Conservation (phyloP, 2,888 invertebrate species). For the Bombylius major region DNA sequence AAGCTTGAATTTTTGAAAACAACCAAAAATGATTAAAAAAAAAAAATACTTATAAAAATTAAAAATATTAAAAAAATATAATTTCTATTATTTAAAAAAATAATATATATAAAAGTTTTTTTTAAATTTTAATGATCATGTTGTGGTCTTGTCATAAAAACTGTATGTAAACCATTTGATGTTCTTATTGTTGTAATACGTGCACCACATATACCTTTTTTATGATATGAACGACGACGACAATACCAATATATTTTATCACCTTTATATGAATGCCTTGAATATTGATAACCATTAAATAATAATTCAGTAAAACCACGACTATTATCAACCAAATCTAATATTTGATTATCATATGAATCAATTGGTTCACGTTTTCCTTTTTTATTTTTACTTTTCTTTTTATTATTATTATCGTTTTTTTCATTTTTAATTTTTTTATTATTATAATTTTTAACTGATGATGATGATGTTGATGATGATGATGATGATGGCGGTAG, state of each 20-base stretch:
- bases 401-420: neutral
- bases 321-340: slow-evolving; percentile 11
- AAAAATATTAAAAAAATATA: too few relatives aligned
- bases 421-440: too few relatives aligned
- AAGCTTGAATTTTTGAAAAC: too few relatives aligned
- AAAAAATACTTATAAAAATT: too few relatives aligned
- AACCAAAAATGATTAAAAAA: too few relatives aligned
- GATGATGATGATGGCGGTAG: too few relatives aligned
- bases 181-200: slow-evolving; percentile 6
- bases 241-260: slow-evolving; percentile 15
- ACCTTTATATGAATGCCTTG: neutral
- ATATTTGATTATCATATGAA: slow-evolving; percentile 1
- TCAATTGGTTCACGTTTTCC: neutral
- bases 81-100: too few relatives aligned
- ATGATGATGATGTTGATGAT: too few relatives aligned
- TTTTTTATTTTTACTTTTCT: neutral
- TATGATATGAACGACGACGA: slow-evolving; percentile 4
- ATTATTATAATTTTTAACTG: too few relatives aligned
- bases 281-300: slow-evolving; percentile 12
- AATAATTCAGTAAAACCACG: slow-evolving; percentile 12
- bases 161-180: slow-evolving; percentile 8
- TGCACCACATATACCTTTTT: slow-evolving; percentile 7
- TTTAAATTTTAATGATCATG: slow-evolving; percentile 11
- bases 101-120: too few relatives aligned
- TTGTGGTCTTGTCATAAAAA: slow-evolving; percentile 10